A percentile compares a stretch with the other conserved stretches of the same genome.
These are phyloP conservation scores for Cheilosia vernalis DNA, from an alignment of 2,888 invertebrate genomes.

Conservation along the genomic window DNA sequence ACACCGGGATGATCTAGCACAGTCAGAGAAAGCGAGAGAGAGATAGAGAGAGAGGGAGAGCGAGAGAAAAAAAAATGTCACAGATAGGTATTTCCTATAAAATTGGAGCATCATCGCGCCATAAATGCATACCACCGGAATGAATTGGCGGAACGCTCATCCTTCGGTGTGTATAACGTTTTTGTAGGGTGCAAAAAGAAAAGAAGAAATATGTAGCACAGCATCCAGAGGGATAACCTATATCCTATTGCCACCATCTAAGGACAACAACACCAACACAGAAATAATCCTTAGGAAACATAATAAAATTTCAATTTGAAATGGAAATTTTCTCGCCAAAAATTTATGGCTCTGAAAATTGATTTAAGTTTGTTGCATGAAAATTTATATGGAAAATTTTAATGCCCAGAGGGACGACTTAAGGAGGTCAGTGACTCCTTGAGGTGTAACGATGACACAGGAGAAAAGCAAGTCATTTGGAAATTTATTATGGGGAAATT, in stretches of 20 bases:
- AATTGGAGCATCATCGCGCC: constrained; percentile 50
- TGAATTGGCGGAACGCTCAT: constrained; percentile 20
- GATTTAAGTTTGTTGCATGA: constrained; percentile 64
- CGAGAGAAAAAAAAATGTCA: background rate
- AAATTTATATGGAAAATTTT: constrained; percentile 66
- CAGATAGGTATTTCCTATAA: constrained; percentile 9
- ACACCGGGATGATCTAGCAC: background rate
- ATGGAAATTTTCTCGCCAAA: constrained; percentile 48
- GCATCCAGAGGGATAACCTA: constrained; percentile 29
- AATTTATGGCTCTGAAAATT: constrained; percentile 66
- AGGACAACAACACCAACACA: constrained; percentile 25
- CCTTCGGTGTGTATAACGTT: background rate
- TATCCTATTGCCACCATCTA: constrained; percentile 1
- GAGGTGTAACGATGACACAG: constrained; percentile 19
- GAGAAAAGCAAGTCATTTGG: constrained; percentile 47
- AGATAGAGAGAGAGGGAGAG: background rate
- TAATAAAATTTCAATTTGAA: constrained; percentile 70
- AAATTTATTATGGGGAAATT: constrained; percentile 59
- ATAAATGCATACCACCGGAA: constrained; percentile 45
- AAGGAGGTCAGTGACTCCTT: background rate
- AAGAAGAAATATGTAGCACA: constrained; percentile 26
- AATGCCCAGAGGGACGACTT: constrained; percentile 23
- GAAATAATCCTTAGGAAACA: constrained; percentile 47
- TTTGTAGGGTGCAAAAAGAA: constrained; percentile 4
- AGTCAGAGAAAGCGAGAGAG: too few relatives aligned